Evolutionary conservation across 2,113 vertebrate species (phyloP), one percentile per base, ranked within the genome.

Genomic region (Trichechus manatus): DNA sequence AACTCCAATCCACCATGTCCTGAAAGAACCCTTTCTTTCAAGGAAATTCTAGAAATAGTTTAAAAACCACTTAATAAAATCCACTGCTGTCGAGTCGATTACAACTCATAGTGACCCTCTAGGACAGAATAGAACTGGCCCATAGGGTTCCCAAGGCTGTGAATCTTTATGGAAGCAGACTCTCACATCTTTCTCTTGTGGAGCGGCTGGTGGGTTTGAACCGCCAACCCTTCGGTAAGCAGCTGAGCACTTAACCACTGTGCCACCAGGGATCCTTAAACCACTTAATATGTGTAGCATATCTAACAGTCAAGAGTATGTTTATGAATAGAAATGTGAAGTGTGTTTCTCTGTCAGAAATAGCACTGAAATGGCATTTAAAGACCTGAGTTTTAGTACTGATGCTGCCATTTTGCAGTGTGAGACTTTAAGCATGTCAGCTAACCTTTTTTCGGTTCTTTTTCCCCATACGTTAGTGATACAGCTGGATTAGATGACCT

Each of bases 41-140:
- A 91, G 59, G 61, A 91, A 91, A 29, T 92, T 94, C 74, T 89
- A 82, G 81, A 90, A 83, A 97, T 88, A 95, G 61, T 29, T 93
- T 80, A 68, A 78, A 93, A 91, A 78, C 50, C 61, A 91, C 31
- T 93, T 87, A 80, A 89, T 85, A 44, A 39, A 23, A 39, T 9
- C 3, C 5, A 25, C 42, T 36, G 72, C 36, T 8, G 9, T 42
- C 17, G 5, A 39, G 36, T 23, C 9, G 9, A 74, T 74, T 74
- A 36, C 25, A 22, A 10, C 72, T 42, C 22, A 23, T 39, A n/a
- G 72, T 42, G 8, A 74, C 20, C n/a, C 5, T 31, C 22, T 74
- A 36, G 36, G 72, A 42, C 36, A 39, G 20, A 74, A 20, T 9
- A 74, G 72, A 39, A 74, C 36, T 72, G 7, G 19, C 20, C 36